Conservation (phyloP, 2,888 invertebrate genomes). For the Adelognathus sp. region DNA sequence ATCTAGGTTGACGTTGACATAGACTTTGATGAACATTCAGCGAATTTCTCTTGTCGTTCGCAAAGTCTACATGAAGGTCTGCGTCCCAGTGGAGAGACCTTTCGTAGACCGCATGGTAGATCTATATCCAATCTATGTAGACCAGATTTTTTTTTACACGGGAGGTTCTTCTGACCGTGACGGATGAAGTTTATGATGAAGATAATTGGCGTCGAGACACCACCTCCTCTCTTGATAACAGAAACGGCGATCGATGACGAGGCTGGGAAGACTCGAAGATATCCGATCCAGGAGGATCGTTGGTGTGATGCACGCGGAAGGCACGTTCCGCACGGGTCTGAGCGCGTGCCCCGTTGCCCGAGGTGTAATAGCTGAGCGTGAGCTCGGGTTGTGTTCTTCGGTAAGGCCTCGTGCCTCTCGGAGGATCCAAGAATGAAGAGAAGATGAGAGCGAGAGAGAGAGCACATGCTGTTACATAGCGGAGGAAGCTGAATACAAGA, state of each 20-base stretch:
- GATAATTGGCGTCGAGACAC: too few species aligned
- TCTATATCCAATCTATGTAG: too few species aligned
- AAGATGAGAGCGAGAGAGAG: slow-evolving; percentile 17
- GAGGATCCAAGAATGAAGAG: slow-evolving; percentile 36
- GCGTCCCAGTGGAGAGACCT: too few species aligned
- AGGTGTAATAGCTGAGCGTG: slow-evolving; percentile 57
- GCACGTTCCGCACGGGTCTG: slow-evolving; percentile 50
- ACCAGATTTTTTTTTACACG: too few species aligned
- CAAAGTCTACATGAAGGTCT: too few species aligned
- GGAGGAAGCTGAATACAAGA: slow-evolving; percentile 18
- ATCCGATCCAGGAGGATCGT: slow-evolving; percentile 30
- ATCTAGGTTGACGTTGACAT: too few species aligned
- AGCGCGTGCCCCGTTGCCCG: slow-evolving; percentile 54
- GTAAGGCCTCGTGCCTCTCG: slow-evolving; percentile 19
- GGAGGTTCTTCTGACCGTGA: neutral
- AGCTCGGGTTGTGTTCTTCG: slow-evolving; percentile 48
- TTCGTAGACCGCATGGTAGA: too few species aligned
- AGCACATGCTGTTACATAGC: slow-evolving; percentile 33
- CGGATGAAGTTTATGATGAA: neutral
- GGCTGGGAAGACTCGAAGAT: slow-evolving; percentile 30
- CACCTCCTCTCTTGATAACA: too few species aligned
- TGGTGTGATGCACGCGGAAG: slow-evolving; percentile 26
- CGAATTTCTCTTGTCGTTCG: too few species aligned
- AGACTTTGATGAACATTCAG: too few species aligned
- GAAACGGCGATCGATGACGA: slow-evolving; percentile 28